A percentile compares a stretch with the other conserved stretches of the same genome.
Evolutionary conservation across 2,888 invertebrate genomes (phyloP).

Genomic region (Orchestes rusci): DNA sequence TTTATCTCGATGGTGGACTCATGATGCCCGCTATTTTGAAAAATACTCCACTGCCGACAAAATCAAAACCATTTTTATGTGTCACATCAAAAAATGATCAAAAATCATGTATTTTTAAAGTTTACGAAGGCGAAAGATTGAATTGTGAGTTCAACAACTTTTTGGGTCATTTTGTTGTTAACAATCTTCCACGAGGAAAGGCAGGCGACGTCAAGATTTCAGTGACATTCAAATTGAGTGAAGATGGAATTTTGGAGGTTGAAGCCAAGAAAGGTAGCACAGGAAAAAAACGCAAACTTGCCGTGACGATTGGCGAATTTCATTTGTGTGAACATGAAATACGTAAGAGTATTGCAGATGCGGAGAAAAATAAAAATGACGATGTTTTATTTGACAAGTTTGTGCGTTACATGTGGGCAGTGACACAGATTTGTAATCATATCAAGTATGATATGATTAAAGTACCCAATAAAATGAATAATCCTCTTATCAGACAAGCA

Average conservation of each 20-base stretch:
- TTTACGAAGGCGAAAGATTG: constrained; percentile 28
- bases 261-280: constrained; percentile 18
- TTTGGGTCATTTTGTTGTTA: constrained; percentile 19
- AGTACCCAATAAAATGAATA: no score
- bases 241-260: no score
- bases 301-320: constrained; percentile 19
- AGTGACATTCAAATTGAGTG: no score
- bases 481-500: no score
- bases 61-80: background rate
- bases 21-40: no score
- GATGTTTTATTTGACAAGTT: no score
- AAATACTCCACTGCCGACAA: no score
- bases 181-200: constrained; percentile 21
- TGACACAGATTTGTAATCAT: background rate
- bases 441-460: no score
- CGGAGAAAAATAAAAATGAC: no score
- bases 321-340: no score
- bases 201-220: constrained; percentile 21
- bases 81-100: constrained; percentile 15
- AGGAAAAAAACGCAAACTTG: constrained; percentile 10
- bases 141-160: constrained; percentile 24
- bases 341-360: no score
- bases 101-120: constrained; percentile 4
- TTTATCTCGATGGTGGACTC: constrained; percentile 16
- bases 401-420: background rate